Base-by-base conservation (phyloP, 2,113 vertebrate genomes). In the Archilochus colubris region DNA sequence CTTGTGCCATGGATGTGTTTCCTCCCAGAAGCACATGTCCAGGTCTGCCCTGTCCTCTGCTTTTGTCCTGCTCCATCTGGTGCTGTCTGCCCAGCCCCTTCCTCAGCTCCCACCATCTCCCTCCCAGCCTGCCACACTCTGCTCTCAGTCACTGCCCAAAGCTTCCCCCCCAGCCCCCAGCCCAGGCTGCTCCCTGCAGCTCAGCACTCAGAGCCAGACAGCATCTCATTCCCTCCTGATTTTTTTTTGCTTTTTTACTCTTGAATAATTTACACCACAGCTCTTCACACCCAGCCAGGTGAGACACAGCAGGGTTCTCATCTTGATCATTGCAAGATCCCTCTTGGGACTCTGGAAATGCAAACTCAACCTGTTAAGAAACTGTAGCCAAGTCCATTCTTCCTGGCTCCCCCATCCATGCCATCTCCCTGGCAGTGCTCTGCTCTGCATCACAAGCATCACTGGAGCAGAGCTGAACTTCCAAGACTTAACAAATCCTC, bases 391-490 rank as follows among this genome's bases (percentile, higher is more conserved):
- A 40, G 46, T 24, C 62, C 19, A 2, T 40, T 48, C 73, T 27
- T 30, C 36, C 59, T 21, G 25, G 24, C 20, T 12, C 28, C 40
- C 38, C 6, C 8, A 16, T 23, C 61, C 82, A 40, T 19, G 14
- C 2, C 24, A 3, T 13, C 67, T 25, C 53, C 68, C 24, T 14
- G 25, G 25, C 69, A 43, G 48, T 2, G 33, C 33, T 46, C 48
- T 43, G 21, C 50, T 20, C 89, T 36, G 54, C 14, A 4, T 7
- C 36, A 15, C 0, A 1, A 7, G 40, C 1, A 0, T 8, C 38
- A 20, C 12, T 2, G 18, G 40, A 50, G 40, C 48, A 19, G 22
- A 1, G 43, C 15, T 24, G 57, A 76, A 57, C 10, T 31, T 66
- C 6, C 43, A 44, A 43, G 31, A 4, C 19, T 43, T n/a, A 14